Base-by-base conservation (phyloP, 2,113 vertebrate genomes). In the Platysternon megacephalum region DNA sequence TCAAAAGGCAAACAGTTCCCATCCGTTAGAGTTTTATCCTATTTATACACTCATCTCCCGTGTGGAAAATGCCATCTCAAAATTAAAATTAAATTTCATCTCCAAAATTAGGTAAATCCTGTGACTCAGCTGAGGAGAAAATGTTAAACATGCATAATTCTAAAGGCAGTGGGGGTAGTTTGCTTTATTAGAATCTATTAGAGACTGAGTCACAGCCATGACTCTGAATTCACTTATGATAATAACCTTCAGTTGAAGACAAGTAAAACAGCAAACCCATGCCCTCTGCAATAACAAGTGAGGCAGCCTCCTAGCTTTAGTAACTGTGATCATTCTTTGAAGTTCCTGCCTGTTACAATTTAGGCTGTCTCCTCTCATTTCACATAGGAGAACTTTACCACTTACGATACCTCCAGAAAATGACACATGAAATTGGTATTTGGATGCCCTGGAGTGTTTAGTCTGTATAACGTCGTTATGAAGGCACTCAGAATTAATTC, bases 31-130 rank as follows among this genome's bases (percentile, higher is more conserved):
- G 84, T 11, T 91, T 94, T 87, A 85, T 32, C 82, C 88, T 97
- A 97, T 97, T 97, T 97, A 97, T 97, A 97, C 87, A n/a, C 91
- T 93, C 65, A 49, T 89, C 83, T 94, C 74, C 93, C 96, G 91
- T 95, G 90, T 61, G 96, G 93, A 94, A 97, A 96, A 97, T 97
- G 96, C 92, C 90, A 97, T 95, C 90, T 91, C 94, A 85, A 96
- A 97, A 97, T 97, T 95, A 97, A 96, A 95, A 89, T 96, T 96
- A 93, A 97, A 97, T 97, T 97, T 94, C 46, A 78, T 88, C 87
- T 97, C 96, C 94, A 96, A 94, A 97, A 96, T 95, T 97, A 97
- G 94, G 93, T 6, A 0, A 96, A 93, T 94, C 93, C 94, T 95
- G 72, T 97, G 97, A 97, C 96, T 97, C 97, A 97, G 94, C 88